Percentiles rank a stretch among this genome's conserved stretches.
Conservation (phyloP, 2,797 vertebrate genomes). For the Pseudochaenichthys georgianus region DNA sequence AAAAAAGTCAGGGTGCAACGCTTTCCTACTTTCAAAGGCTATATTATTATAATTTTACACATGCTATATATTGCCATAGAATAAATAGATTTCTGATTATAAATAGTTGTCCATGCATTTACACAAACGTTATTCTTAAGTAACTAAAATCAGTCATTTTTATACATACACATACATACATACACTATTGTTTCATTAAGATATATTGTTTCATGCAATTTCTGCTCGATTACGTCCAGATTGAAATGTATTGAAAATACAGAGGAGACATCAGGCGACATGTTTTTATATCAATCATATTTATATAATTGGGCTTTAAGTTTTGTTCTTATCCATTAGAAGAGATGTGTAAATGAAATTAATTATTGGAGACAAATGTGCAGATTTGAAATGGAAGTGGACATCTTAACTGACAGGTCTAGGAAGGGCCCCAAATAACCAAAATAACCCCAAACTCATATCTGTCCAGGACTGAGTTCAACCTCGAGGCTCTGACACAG, state of each 20-base stretch:
- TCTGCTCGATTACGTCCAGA: no score
- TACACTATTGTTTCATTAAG: no score
- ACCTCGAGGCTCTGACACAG: constrained; percentile 48
- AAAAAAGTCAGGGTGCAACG: no score
- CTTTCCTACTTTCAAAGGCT: no score
- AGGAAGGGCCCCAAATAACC: no score
- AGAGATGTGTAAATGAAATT: neutral
- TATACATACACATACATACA: no score
- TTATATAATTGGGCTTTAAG: neutral
- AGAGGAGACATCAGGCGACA: no score
- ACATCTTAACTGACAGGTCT: neutral
- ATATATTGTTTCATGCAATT: no score
- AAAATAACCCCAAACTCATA: neutral
- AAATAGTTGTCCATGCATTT: neutral
- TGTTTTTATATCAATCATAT: no score
- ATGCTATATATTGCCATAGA: neutral
- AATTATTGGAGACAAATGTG: neutral
- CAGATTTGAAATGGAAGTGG: neutral
- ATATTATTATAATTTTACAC: neutral
- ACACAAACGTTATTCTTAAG: neutral
- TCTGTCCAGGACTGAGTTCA: constrained; percentile 43
- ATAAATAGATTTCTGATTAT: neutral
- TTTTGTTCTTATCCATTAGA: neutral
- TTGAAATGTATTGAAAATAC: no score
- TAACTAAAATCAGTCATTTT: no score